phyloP scores from a whole-genome alignment of 2,113 vertebrate species.

The Catagonus wagneri region DNA sequence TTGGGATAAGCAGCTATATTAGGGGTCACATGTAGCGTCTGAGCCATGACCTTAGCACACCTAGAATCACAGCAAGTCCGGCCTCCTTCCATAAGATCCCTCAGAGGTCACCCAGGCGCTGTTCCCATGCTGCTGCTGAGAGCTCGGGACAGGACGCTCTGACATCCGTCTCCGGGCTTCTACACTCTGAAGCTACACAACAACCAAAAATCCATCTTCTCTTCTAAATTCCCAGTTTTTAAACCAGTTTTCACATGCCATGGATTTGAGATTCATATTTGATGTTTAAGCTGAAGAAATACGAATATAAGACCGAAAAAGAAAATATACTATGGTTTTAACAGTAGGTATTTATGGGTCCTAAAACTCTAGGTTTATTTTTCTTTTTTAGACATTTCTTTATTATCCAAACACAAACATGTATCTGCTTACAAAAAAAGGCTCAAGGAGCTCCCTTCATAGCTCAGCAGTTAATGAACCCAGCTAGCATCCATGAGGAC shows the following conservation, averaged over 20 bases:
- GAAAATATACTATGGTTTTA: constrained; percentile 25
- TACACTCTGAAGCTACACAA: not conserved
- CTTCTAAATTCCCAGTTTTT: constrained; percentile 27
- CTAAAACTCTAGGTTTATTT: not conserved
- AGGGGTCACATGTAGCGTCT: not conserved
- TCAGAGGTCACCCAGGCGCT: not conserved
- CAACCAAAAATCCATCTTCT: not conserved
- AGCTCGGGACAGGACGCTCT: not conserved
- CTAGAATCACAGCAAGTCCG: not conserved
- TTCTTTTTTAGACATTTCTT: constrained; percentile 39
- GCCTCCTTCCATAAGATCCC: not conserved
- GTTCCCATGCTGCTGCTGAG: not conserved
- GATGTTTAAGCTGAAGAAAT: not conserved
- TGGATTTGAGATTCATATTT: not conserved
- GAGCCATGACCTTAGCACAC: not conserved
- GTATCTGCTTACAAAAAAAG: not conserved
- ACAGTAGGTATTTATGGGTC: not conserved
- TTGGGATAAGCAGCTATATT: not conserved
- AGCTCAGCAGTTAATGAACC: no score
- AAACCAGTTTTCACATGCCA: constrained; percentile 1
- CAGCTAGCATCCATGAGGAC: no score
- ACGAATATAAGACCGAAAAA: not conserved
- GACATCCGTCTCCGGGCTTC: not conserved
- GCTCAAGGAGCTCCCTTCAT: no score
- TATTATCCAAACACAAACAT: constrained; percentile 19